Evolutionary conservation across 2,888 invertebrate genomes (phyloP), one percentile per base, ranked within the genome.

Genomic region (Baronia brevicornis): DNA sequence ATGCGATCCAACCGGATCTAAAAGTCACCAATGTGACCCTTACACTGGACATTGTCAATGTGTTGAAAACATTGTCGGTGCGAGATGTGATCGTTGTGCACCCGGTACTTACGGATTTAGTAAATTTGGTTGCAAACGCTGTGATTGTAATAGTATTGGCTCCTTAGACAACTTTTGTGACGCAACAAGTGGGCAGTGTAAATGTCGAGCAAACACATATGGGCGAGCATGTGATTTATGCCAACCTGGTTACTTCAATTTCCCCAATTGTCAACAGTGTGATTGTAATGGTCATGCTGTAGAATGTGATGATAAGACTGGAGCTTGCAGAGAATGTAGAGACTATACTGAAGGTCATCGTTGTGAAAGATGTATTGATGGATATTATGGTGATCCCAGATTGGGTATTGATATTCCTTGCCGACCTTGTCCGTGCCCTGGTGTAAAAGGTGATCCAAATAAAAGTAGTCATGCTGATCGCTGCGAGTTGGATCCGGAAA

Each of bases 221-320:
- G 98, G 98, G 0, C 87, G 97, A 17, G 94, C 94, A 53, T 99
- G 99, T 72, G 94, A 97, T 61, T 91, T 95, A 54, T 99, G 99
- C 67, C 93, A 95, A 62, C 95, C 95, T 6, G 98, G 98, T 1
- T 98, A 92, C 74, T 99, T 96, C 92, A 95, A 96, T 55, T 99
- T 98, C 86, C 99, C 99, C 0, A 92, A 95, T 57, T 99, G 99
- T 63, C 91, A 94, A 55, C 90, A 92, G 42, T 99, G 99, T 71
- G 92, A 96, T 61, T 99, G 99, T 68, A 96, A 99, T 63, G 98
- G 97, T 0, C 97, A 98, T 70, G 96, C 99, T 0, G 93, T 96
- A 45, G 90, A 89, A 47, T 99, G 99, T 70, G 96, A 98, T 65
- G 89, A 97, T 11, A 87, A 87, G 43, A 94, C 94, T 0, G 99